Evolutionary conservation across 2,797 vertebrate genomes (phyloP).

Genomic region (Gymnocypris eckloni): DNA sequence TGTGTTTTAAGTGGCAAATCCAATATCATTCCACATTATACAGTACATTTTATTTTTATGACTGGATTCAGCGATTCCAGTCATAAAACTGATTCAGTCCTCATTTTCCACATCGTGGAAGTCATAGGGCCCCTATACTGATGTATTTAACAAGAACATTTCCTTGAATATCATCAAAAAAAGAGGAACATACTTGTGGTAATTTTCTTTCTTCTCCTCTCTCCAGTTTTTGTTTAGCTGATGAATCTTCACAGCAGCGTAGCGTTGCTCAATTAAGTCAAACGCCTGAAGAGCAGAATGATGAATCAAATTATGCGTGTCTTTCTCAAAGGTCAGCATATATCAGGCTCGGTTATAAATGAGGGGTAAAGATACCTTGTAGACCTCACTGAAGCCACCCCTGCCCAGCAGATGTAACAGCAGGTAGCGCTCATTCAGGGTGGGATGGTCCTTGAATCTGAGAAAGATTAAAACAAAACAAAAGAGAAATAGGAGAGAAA

Average conservation of each 20-base stretch:
- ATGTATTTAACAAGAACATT: neutral
- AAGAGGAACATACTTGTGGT: slow-evolving; percentile 88
- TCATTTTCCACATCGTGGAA: neutral
- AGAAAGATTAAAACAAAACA: slow-evolving; percentile 12
- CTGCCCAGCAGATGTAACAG: slow-evolving; percentile 95
- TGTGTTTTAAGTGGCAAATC: no score
- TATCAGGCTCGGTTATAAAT: neutral
- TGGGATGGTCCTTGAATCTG: slow-evolving; percentile 99
- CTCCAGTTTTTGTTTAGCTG: slow-evolving; percentile 99
- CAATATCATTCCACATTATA: neutral
- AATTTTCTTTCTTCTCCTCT: slow-evolving; percentile 99
- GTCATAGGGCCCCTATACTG: neutral
- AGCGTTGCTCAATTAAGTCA: slow-evolving; percentile 98
- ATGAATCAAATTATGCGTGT: neutral
- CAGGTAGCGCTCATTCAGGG: slow-evolving; percentile 96
- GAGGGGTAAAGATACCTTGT: slow-evolving; percentile 81
- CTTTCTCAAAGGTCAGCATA: slow-evolving; percentile 2
- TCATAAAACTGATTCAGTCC: neutral
- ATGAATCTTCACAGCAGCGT: slow-evolving; percentile 98
- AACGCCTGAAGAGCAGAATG: slow-evolving; percentile 83
- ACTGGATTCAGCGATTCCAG: neutral
- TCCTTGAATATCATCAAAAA: neutral
- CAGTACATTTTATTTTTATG: neutral
- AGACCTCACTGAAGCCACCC: slow-evolving; percentile 99
- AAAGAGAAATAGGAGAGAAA: neutral